Percentiles rank a stretch among this genome's conserved stretches.
Conservation (phyloP, 1,140 invertebrate genomes). For the Matsumurasca onukii region DNA sequence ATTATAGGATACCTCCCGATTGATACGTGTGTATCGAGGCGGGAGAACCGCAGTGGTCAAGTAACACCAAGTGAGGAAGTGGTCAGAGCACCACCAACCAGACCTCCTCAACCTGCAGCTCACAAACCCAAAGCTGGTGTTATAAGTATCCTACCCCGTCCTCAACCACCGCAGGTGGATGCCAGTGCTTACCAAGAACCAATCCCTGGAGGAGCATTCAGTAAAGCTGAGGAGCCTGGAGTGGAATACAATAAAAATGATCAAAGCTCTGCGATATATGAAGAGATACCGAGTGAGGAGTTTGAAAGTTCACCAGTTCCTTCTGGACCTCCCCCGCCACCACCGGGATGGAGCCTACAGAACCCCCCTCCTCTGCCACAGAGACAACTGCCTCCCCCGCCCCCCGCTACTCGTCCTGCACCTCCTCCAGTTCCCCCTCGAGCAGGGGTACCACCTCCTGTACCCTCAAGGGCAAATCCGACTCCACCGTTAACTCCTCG, state of each 20-base stretch:
- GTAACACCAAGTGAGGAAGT: constrained; percentile 44
- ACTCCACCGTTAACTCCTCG: constrained; percentile 11
- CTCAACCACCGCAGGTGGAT: constrained; percentile 36
- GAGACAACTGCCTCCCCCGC: constrained; percentile 45
- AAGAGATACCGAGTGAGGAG: constrained; percentile 45
- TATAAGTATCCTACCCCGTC: constrained; percentile 45
- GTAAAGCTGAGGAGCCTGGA: constrained; percentile 27
- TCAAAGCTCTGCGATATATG: constrained; percentile 45
- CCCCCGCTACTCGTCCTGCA: constrained; percentile 53
- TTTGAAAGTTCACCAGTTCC: constrained; percentile 40
- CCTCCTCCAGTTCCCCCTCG: constrained; percentile 50
- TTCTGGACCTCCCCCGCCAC: constrained; percentile 48
- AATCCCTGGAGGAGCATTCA: constrained; percentile 26
- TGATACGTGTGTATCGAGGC: constrained; percentile 31
- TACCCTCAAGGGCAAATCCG: constrained; percentile 58
- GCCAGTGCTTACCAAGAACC: constrained; percentile 35
- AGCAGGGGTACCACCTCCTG: constrained; percentile 61
- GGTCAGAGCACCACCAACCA: constrained; percentile 43
- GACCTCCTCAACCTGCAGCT: constrained; percentile 38
- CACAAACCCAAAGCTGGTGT: constrained; percentile 47
- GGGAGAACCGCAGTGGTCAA: constrained; percentile 58
- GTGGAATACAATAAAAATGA: constrained; percentile 11
- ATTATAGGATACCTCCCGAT: constrained; percentile 43
- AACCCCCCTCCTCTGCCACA: constrained; percentile 30
- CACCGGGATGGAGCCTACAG: constrained; percentile 38